Base-by-base conservation (phyloP, 2,113 vertebrate genomes). In the Pedetes capensis region DNA sequence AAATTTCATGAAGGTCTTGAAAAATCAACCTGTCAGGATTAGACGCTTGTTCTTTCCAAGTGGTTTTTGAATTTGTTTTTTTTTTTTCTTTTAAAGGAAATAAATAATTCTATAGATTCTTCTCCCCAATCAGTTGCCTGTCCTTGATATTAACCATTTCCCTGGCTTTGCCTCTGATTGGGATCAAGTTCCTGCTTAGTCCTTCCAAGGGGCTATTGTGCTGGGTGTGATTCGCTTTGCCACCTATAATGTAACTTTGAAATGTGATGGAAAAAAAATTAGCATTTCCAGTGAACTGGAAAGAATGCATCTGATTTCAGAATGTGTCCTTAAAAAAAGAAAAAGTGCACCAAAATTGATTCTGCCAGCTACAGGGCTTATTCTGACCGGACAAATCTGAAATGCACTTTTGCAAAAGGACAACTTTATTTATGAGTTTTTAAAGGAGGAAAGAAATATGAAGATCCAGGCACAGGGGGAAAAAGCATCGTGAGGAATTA, bases 281-380 rank as follows among this genome's bases (percentile, higher is more conserved):
- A 96, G 96, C 93, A 95, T 93, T 96, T 93, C 78, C 94, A 96
- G 92, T 78, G 90, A 95, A 88, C 81, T 95, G 92, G 78, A 90
- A 95, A 97, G 93, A 96, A 96, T 92, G 93, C 71, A 75, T 95
- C 89, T 96, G 96, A 96, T 97, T 97, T 96, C 93, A 92, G 94
- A 98, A 96, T 89, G 90, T 49, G 71, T 92, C 39, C 89, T 96
- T 95, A 74, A 87, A 91, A 81, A 71, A 91, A 53, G 61, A 42
- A 75, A 95, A 87, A 71, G 90, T 3, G 17, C 86, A 49, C 59
- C 96, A 72, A 78, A 87, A 93, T 90, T 95, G 86, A 59, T 82
- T 94, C 95, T 89, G 55, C 87, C 81, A 63, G 90, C 85, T 20
- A 74, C 3, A 93, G 96, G 86, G n/a, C n/a, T 71, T 49, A 63